Evolutionary conservation across 2,113 vertebrate genomes (phyloP), one percentile per base, ranked within the genome.

Genomic region (Bombycilla garrulus): DNA sequence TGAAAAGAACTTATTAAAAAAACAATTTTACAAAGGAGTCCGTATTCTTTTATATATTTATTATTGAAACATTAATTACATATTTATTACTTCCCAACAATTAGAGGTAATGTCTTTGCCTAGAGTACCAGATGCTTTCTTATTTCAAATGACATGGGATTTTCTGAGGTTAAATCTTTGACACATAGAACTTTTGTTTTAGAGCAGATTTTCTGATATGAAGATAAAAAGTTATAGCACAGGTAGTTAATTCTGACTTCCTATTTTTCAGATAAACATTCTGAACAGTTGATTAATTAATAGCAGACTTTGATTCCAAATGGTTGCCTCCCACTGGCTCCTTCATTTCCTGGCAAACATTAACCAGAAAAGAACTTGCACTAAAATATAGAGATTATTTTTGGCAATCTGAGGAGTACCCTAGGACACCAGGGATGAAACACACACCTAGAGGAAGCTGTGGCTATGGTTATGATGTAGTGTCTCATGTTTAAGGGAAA

Each of bases 1-100:
- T 80, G 79, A 65, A 91, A 92, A 89, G 70, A 64, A 94, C 31
- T 72, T 5, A 72, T 80, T 62, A 84, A 84, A 93, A 83, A 73
- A 2, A 48, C 53, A 33, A 81, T 66, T 16, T 91, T 81, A 12
- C 33, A 73, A 64, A 84, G 5, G 17, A 79, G 22, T 51, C 13
- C 47, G 4, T 56, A 67, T 58, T 69, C 4, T 82, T 81, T 67
- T 56, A 5, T 48, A 18, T 15, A 78, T 22, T 86, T 67, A 26
- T n/a, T 58, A 62, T 5, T 65, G 28, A 83, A 83, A 53, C 2
- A 58, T 26, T 73, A 77, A 38, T 51, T 67, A 69, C 8, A 33
- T 67, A 50, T 25, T 87, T 71, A 56, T 60, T 33, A 42, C 83
- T 73, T 84, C 29, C 31, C 23, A 50, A 76, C 9, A 47, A 82